phyloP scores from a whole-genome alignment of 2,797 vertebrate species.

The Darevskia mixta region DNA sequence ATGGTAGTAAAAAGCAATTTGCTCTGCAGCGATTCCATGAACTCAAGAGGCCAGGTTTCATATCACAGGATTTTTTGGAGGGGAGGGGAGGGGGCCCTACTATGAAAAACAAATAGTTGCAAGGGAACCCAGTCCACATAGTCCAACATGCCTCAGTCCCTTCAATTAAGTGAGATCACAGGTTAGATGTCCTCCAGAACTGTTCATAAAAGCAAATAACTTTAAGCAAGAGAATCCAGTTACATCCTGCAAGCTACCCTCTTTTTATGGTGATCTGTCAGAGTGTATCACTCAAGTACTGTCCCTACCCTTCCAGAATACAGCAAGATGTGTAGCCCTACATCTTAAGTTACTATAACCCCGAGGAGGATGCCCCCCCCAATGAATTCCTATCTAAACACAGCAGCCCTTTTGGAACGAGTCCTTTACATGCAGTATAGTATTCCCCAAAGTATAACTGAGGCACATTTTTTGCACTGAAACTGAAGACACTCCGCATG shows the following conservation, averaged over 20 bases:
- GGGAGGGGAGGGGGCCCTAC: neutral
- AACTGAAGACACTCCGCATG: neutral
- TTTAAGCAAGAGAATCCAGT: neutral
- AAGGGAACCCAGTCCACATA: neutral
- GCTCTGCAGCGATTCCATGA: neutral
- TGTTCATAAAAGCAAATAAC: neutral
- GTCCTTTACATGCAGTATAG: neutral
- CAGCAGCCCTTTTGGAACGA: neutral
- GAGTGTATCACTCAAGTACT: neutral
- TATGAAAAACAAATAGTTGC: neutral
- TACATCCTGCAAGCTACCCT: neutral
- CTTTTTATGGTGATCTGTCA: neutral
- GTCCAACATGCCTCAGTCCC: neutral
- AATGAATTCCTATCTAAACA: neutral
- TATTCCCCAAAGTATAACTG: neutral
- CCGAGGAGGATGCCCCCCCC: neutral
- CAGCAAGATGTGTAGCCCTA: neutral
- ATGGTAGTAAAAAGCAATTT: neutral
- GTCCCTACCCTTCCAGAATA: neutral
- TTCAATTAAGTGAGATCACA: neutral
- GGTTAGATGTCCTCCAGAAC: neutral
- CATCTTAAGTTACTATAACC: neutral
- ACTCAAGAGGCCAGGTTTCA: neutral
- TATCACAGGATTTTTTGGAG: neutral
- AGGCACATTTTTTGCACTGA: neutral